A percentile compares a stretch with the other conserved stretches of the same genome.
Conservation (phyloP, 2,888 invertebrate genomes). For the Euproctis similis region DNA sequence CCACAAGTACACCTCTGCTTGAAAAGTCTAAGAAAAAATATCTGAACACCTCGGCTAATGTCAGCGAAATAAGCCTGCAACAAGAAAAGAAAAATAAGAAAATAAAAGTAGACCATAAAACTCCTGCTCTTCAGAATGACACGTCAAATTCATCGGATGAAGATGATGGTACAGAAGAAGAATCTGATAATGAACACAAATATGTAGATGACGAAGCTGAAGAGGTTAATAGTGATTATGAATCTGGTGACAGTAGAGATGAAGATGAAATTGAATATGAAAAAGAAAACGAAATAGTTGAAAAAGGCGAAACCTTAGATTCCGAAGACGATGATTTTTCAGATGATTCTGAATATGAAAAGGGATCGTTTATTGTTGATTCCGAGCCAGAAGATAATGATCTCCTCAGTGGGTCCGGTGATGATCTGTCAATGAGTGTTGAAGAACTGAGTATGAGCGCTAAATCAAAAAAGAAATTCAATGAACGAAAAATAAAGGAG, state of each 20-base stretch:
- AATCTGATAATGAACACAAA: constrained; percentile 26
- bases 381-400: constrained; percentile 64
- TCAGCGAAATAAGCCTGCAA: constrained; percentile 36
- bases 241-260: constrained; percentile 67
- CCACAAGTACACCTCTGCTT: constrained; percentile 59
- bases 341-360: constrained; percentile 63
- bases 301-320: constrained; percentile 69
- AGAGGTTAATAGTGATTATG: constrained; percentile 57
- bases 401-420: constrained; percentile 57
- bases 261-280: constrained; percentile 66
- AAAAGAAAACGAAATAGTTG: constrained; percentile 63
- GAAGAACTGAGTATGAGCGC: constrained; percentile 59
- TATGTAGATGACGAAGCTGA: constrained; percentile 52
- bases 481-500: constrained; percentile 55
- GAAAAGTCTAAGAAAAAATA: constrained; percentile 42
- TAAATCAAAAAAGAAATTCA: constrained; percentile 60
- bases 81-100: constrained; percentile 12
- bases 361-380: constrained; percentile 73
- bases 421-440: constrained; percentile 59
- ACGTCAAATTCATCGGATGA: constrained; percentile 3
- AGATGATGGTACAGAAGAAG: constrained; percentile 19
- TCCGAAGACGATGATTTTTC: constrained; percentile 57
- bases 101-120: constrained; percentile 15
- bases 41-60: constrained; percentile 41
- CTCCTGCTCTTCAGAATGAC: constrained; percentile 4